Evolutionary conservation across 2,888 invertebrate genomes (phyloP), one percentile per base, ranked within the genome.

Genomic region (Tetragnatha montana): DNA sequence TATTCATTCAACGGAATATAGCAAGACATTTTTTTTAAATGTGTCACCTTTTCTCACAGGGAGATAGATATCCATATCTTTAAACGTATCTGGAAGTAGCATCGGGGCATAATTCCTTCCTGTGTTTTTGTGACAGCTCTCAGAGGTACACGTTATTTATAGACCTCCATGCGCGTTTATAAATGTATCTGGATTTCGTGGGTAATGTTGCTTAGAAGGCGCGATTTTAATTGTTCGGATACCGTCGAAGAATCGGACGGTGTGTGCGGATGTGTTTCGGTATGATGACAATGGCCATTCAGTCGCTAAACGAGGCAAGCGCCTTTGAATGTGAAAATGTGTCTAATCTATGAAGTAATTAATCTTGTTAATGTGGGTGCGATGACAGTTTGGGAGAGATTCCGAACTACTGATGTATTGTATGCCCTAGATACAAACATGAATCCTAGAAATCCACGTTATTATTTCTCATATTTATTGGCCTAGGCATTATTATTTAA

Each of bases 41-140:
- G 35, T 35, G 35, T 4, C 35, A 35, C 35, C 35, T 1, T 35
- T 35, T 35, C 35, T 35, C 4, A 35, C 35, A 35, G 35, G 2
- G 35, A 35, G 35, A 35, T 35, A 35, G 35, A 35, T 35, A 35
- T 35, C 35, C 35, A 35, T 35, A 35, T 35, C 35, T 35, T 35
- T 2, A 35, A 35, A 35, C 35, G 35, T 1, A 35, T 35, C 35
- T 35, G 1, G 35, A 69, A 10, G 60, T 50, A 47, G 8, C 47
- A 19, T 22, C 14, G 12, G 69, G n/a, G 22, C 35, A 12, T 80
- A 69, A 70, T 70, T 80, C 69, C 70, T 80, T 80, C 80, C 80
- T 80, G 80, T 80, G 69, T 70, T 70, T 70, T 22, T 69, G 80
- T n/a, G n/a, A 75, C 75, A 35, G 68, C 60, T 60, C 10, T 60